Evolutionary conservation across 2,113 vertebrate genomes (phyloP).

Genomic region (Hydrolagus affinis): DNA sequence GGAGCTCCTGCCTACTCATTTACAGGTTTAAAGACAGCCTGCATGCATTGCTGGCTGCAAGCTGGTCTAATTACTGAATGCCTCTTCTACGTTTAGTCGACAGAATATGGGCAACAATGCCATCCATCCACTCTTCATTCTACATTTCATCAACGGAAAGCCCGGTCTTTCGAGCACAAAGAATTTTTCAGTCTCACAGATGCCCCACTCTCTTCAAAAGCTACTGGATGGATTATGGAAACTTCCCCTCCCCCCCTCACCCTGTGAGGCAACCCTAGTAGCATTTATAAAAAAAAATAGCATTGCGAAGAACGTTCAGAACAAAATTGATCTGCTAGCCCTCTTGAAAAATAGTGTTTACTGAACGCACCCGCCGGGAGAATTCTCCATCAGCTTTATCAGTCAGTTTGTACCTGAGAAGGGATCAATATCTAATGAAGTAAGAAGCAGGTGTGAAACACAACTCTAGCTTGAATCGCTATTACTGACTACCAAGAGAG

Average conservation of each 20-base stretch:
- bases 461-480: neutral
- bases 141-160: neutral
- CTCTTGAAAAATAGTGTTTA: neutral
- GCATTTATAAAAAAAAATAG: no score
- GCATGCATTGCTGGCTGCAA: neutral
- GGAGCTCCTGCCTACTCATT: neutral
- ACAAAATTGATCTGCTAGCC: neutral
- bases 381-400: neutral
- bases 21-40: neutral
- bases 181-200: neutral
- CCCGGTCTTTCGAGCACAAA: neutral
- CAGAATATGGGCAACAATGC: neutral
- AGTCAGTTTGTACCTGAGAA: neutral
- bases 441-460: neutral
- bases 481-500: neutral
- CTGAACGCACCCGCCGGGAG: no score
- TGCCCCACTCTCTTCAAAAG: neutral
- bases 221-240: neutral
- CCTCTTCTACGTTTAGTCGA: neutral
- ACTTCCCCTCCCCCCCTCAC: no score
- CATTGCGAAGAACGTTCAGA: neutral
- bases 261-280: neutral
- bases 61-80: neutral
- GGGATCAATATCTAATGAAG: neutral
- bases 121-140: neutral